Conservation (phyloP, 2,113 vertebrate species). For the Bungarus multicinctus region DNA sequence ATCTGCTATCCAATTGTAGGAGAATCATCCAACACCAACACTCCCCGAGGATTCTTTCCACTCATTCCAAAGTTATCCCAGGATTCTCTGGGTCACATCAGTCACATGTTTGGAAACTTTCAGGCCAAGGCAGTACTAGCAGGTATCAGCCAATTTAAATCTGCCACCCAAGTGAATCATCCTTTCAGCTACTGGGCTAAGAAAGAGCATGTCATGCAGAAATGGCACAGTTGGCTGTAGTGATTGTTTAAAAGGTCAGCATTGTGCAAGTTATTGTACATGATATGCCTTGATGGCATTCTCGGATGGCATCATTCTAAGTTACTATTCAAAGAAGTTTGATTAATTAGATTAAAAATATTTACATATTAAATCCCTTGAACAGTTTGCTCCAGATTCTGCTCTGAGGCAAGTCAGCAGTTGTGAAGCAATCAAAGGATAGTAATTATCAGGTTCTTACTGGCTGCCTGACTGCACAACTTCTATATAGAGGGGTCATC, state of each 20-base stretch:
- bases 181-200: neutral
- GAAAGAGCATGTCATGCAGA: neutral
- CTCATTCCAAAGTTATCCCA: neutral
- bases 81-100: neutral
- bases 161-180: neutral
- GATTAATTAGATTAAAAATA: neutral
- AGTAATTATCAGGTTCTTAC: neutral
- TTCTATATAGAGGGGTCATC: neutral
- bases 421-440: neutral
- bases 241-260: conserved; percentile 46
- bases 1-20: neutral
- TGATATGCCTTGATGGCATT: neutral
- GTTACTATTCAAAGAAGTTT: neutral
- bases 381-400: neutral
- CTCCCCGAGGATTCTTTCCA: neutral
- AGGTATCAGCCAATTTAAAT: neutral
- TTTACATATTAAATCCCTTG: neutral
- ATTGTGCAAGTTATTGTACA: conserved; percentile 38
- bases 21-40: neutral
- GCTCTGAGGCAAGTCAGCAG: neutral
- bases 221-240: conserved; percentile 44
- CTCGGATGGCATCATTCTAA: neutral
- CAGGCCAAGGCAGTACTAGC: neutral
- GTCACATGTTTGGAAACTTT: neutral
- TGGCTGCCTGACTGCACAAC: neutral